Conservation (phyloP, 2,113 vertebrate genomes). For the Eclectus roratus region DNA sequence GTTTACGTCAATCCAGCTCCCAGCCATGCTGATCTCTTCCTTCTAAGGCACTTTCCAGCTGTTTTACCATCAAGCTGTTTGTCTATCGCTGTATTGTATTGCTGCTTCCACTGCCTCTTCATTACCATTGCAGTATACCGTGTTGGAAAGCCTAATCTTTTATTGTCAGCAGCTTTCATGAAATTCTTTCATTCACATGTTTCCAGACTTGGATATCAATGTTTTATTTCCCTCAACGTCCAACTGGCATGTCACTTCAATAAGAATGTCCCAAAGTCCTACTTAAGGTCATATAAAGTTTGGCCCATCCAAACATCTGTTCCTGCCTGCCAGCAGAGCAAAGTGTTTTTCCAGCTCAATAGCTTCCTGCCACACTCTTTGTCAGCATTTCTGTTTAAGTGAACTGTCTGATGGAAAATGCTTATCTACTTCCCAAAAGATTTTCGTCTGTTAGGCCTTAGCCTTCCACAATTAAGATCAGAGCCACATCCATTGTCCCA, state of each 20-base stretch:
- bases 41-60: neutral
- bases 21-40: neutral
- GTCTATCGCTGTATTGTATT: neutral
- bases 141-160: neutral
- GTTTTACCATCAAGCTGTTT: neutral
- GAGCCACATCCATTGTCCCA: neutral
- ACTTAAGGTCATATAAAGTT: neutral
- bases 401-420: neutral
- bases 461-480: neutral
- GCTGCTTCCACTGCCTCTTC: neutral
- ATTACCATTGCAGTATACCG: accelerated
- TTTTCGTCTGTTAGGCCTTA: neutral
- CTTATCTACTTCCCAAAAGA: neutral
- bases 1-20: neutral
- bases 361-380: neutral
- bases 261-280: neutral
- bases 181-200: neutral
- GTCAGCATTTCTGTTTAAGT: neutral
- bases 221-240: neutral
- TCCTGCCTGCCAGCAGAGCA: neutral
- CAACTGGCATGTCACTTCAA: neutral
- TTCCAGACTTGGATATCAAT: neutral
- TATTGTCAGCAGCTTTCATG: neutral
- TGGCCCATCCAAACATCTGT: neutral
- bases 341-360: neutral